Evolutionary conservation across 2,888 invertebrate genomes (phyloP).

Genomic region (Bombylius discolor): DNA sequence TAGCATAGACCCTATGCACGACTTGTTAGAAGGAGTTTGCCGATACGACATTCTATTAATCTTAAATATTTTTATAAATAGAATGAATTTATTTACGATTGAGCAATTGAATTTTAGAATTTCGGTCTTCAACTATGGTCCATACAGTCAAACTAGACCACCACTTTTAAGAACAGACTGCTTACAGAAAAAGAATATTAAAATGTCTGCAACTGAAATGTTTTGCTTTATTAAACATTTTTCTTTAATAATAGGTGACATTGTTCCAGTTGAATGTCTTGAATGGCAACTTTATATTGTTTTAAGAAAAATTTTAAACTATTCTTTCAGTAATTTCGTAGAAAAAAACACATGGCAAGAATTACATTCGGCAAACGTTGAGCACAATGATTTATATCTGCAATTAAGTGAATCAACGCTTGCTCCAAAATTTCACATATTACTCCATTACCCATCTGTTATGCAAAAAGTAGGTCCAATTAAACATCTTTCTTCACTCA

Average conservation of each 20-base stretch:
- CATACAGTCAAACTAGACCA: neutral
- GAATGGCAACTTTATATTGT: neutral
- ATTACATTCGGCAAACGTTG: too few relatives aligned
- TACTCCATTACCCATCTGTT: too few relatives aligned
- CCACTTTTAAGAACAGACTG: neutral
- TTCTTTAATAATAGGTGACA: neutral
- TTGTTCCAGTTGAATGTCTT: neutral
- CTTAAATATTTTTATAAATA: neutral
- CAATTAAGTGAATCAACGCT: neutral
- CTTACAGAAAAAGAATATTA: neutral
- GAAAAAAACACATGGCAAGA: neutral
- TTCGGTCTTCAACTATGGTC: neutral
- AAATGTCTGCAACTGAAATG: neutral
- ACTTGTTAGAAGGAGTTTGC: neutral
- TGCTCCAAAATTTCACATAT: neutral
- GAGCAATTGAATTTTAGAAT: neutral
- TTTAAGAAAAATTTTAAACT: neutral
- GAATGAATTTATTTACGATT: neutral
- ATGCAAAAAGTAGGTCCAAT: too few relatives aligned
- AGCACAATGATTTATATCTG: neutral
- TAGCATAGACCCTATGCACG: conserved; percentile 1
- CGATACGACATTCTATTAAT: neutral
- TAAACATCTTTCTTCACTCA: too few relatives aligned
- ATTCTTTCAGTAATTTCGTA: neutral
- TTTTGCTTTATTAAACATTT: neutral